Evolutionary conservation across 1,140 invertebrate species (phyloP).

Genomic region (Dryas iulia): DNA sequence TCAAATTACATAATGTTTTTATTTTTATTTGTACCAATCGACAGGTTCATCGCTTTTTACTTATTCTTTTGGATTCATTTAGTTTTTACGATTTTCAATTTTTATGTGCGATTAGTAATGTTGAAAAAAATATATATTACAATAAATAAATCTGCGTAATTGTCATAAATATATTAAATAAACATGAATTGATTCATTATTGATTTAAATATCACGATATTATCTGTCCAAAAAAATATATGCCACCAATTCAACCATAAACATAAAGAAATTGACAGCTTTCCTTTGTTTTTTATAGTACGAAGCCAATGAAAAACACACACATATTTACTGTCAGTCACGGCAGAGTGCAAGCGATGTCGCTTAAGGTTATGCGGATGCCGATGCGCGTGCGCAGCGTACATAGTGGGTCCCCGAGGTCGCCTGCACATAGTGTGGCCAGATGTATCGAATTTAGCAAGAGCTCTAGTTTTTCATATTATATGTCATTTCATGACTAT

Average conservation of each 20-base stretch:
- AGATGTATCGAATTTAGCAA: conserved; percentile 4
- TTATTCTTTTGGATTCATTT: background rate
- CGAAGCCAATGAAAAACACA: background rate
- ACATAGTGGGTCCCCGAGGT: conserved; percentile 48
- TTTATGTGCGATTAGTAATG: too few species aligned
- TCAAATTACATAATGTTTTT: conserved; percentile 54
- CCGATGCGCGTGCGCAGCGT: conserved; percentile 53
- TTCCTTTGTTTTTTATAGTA: background rate
- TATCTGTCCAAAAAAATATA: too few species aligned
- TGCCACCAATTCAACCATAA: background rate
- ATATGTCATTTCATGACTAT: conserved; percentile 3
- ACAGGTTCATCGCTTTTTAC: conserved; percentile 42
- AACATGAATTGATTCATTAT: too few species aligned
- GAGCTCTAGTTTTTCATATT: conserved; percentile 1
- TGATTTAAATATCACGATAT: too few species aligned
- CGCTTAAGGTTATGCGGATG: conserved; percentile 66
- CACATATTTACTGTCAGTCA: background rate
- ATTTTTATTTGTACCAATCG: conserved; percentile 52
- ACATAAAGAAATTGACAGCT: background rate
- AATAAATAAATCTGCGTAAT: too few species aligned
- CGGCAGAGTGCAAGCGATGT: conserved; percentile 38
- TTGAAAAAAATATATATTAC: too few species aligned
- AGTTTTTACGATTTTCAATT: background rate
- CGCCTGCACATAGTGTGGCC: conserved; percentile 31
- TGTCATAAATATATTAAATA: too few species aligned